Conservation (phyloP, 2,888 invertebrate species). For the Syrphus vitripennis region DNA sequence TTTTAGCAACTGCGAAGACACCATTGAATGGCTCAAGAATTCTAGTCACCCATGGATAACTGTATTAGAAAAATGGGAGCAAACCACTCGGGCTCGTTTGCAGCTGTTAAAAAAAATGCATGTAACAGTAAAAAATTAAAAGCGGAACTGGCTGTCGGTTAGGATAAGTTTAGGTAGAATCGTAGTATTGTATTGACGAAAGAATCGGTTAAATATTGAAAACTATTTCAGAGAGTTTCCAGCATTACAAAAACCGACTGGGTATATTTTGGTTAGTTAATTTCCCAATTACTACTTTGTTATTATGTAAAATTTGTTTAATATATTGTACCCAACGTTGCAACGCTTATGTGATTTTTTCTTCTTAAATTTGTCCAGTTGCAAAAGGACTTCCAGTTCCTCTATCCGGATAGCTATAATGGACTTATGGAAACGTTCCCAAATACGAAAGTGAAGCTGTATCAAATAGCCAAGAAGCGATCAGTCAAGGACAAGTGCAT, state of each 20-base stretch:
- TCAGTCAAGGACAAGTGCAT: neutral
- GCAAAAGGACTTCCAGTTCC: neutral
- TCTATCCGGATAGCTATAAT: neutral
- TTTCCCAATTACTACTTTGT: no score
- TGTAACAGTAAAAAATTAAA: no score
- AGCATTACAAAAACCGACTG: neutral
- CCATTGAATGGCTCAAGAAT: neutral
- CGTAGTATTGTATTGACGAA: no score
- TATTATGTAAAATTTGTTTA: no score
- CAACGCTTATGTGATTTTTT: no score
- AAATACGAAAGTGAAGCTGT: no score
- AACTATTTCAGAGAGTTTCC: neutral
- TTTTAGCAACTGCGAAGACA: neutral
- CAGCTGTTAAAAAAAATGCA: neutral
- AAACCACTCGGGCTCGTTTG: no score
- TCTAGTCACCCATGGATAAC: neutral
- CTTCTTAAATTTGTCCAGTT: neutral
- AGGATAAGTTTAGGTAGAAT: no score
- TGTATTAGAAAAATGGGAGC: neutral
- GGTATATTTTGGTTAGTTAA: neutral
- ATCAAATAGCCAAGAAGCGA: no score
- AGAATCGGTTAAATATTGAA: neutral
- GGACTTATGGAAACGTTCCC: no score
- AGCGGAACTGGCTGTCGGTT: no score
- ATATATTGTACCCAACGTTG: no score